Conservation (phyloP, 2,113 vertebrate species). For the Megalops atlanticus region DNA sequence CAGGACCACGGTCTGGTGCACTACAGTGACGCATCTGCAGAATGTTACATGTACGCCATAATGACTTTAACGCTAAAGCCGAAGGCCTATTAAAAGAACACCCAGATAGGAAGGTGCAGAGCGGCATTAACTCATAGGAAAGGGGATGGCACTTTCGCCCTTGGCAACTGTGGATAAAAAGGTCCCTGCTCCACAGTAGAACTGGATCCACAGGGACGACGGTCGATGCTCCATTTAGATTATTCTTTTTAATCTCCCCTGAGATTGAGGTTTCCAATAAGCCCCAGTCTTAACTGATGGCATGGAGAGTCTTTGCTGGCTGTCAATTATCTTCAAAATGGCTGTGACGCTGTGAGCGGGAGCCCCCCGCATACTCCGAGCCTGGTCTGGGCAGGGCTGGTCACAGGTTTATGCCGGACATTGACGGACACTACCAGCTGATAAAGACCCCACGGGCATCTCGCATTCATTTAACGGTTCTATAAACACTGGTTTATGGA, state of each 20-base stretch:
- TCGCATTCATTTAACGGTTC: background rate
- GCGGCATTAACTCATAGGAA: conserved; percentile 8
- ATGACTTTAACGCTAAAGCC: background rate
- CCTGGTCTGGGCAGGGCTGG: too few relatives aligned
- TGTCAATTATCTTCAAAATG: conserved; percentile 41
- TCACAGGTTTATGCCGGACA: background rate
- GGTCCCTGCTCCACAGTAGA: conserved; percentile 39
- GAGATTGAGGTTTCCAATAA: conserved; percentile 49
- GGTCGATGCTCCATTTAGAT: conserved; percentile 60
- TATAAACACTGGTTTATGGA: too few relatives aligned
- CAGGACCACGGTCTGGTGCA: background rate
- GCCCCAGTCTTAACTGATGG: conserved; percentile 29
- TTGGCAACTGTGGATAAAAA: conserved; percentile 48
- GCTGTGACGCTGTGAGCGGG: background rate
- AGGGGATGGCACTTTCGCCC: conserved; percentile 22
- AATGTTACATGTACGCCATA: background rate
- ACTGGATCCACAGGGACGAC: conserved; percentile 37
- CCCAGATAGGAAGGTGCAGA: background rate
- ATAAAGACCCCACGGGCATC: conserved; percentile 13
- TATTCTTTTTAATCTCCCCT: conserved; percentile 58
- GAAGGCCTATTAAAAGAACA: too few relatives aligned
- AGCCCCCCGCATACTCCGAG: background rate
- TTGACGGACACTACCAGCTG: background rate
- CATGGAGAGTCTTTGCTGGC: conserved; percentile 30
- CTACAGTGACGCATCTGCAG: background rate